Base-by-base conservation (phyloP, 2,797 vertebrate genomes). In the Psittacula echo region DNA sequence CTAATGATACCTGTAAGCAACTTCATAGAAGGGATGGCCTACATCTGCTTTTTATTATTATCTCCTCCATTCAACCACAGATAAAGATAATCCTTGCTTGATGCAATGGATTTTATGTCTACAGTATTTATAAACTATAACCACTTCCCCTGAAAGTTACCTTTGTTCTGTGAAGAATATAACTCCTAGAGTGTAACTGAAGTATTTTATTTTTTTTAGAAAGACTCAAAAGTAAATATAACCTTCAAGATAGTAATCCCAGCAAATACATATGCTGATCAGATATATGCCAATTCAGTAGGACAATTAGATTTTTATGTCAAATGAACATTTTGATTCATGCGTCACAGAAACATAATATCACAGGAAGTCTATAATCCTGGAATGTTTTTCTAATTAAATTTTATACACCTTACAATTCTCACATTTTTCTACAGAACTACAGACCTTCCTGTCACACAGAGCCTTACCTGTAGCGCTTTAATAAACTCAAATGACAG, bases 401-500 rank as follows among this genome's bases (percentile, higher is more conserved):
- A 95, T 89, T 89, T 64, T 62, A 96, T 91, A 95, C 51, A 77
- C 5, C 73, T 30, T 86, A 74, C 11, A 58, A 34, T 70, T 58
- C 7, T 32, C 3, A 4, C 73, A 7, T 58, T 78, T 76, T 26
- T 56, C 27, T 66, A 8, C 76, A n/a, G 44, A 87, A 86, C 58
- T 56, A 56, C 6, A 48, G 6, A 10, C 44, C 44, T 56, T 88
- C 44, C 50, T 76, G 17, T 66, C 32, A 94, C 41, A 85, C 17
- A 70, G 54, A 92, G 42, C 39, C 45, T 44, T 91, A 61, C 58
- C 83, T 93, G 88, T 41, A 66, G 85, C 26, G 85, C 41, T 90
- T 92, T 73, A 79, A 61, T 91, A 87, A 93, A 8, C 14, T 96
- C 80, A 73, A 93, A 95, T 89, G 94, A 82, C 20, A 93, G 56